Conservation (phyloP, 2,888 invertebrate genomes). For the Microchrysa polita region DNA sequence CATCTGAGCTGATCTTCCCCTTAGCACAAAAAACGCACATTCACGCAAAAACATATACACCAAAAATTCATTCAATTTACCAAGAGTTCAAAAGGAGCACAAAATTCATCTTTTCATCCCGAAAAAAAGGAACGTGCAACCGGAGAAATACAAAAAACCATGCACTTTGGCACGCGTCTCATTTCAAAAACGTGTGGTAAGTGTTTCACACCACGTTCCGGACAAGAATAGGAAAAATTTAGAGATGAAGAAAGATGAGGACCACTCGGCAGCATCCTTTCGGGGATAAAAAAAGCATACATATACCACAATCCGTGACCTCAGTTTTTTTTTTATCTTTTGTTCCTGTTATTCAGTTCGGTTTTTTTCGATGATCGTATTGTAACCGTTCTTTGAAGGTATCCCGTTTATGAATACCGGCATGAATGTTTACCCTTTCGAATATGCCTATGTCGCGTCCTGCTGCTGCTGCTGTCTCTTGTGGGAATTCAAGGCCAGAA, state of each 20-base stretch:
- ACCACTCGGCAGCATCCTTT: slow-evolving; percentile 45
- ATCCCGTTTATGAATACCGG: slow-evolving; percentile 23
- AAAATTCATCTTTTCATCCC: slow-evolving; percentile 6
- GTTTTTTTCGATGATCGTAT: slow-evolving; percentile 12
- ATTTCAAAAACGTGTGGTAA: slow-evolving; percentile 36
- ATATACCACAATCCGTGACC: slow-evolving; percentile 27
- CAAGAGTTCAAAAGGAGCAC: slow-evolving; percentile 34
- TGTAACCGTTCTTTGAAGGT: not conserved
- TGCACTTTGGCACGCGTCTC: slow-evolving; percentile 49
- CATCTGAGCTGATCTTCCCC: no score
- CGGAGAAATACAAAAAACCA: slow-evolving; percentile 24
- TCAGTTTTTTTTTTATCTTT: not conserved
- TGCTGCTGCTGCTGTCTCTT: no score
- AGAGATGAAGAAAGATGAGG: slow-evolving; percentile 44
- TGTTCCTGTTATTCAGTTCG: not conserved
- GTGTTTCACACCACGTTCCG: slow-evolving; percentile 24
- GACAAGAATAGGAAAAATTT: slow-evolving; percentile 27
- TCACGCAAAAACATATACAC: slow-evolving; percentile 22
- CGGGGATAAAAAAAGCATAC: not conserved
- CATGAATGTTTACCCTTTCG: not conserved
- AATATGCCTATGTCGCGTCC: slow-evolving; percentile 9
- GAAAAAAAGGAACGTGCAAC: not conserved
- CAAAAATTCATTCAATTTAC: slow-evolving; percentile 32
- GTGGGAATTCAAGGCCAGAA: slow-evolving; percentile 16
- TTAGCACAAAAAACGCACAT: slow-evolving; percentile 6